Base-by-base conservation (phyloP, 2,888 invertebrate species). In the Meghimatium bilineatum region DNA sequence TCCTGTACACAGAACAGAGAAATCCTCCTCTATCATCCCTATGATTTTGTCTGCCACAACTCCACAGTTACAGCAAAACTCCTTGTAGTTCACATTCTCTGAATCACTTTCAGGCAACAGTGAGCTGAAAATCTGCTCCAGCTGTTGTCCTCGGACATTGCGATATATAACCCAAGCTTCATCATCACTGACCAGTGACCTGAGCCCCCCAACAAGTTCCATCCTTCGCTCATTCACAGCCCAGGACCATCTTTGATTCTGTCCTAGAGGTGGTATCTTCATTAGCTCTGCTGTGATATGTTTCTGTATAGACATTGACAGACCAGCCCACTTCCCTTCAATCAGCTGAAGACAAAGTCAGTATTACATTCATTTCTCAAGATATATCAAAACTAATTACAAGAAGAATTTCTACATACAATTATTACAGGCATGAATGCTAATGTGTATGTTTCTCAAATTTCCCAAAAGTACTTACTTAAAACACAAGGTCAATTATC, bases 21-120 rank as follows among this genome's bases (percentile, higher is more conserved):
- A 92, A 77, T 93, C 93, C 83, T 92, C 92, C 79, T 91, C 88
- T 71, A 92, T 92, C 93, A 93, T 92, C 29, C 87, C 87, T 49
- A 89, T 88, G n/a, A 91, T 90, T 60, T 89, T 87, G 60, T 88
- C 87, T 0, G 90, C 89, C 14, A 91, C 85, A 60, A 88, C 87
- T 6, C 87, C 82, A 85, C 91, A 91, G 85, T 91, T 90, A 69
- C 88, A 87, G 17, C 90, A 88, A 32, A 91, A 86, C 52, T 87
- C 88, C n/a, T 89, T 86, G 69, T 90, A 87, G 77, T 90, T 89
- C 1, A 90, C 82, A 36, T 88, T 86, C 56, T 90, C 90, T 1
- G 89, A 83, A n/a, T 87, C 86, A 36, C 77, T 82, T 32, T 90
- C 91, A 0, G 90, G 88, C 52, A 91, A 85, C 44, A 92, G 85